A percentile compares a stretch with the other conserved stretches of the same genome.
Evolutionary conservation across 1,140 invertebrate species (phyloP).

Genomic region (Nephila pilipes): DNA sequence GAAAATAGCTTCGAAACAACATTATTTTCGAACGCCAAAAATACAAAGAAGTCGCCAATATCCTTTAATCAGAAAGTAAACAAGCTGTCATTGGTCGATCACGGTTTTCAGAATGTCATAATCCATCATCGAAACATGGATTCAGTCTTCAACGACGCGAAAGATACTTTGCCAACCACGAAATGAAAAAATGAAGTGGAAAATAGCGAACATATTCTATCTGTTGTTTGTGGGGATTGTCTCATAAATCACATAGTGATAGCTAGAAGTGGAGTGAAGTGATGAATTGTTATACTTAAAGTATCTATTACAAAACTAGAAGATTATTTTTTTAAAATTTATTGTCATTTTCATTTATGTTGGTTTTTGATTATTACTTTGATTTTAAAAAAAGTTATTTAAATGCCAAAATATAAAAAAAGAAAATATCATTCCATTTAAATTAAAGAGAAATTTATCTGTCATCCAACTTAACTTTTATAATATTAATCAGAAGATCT

Average conservation of each 20-base stretch:
- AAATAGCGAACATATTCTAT: neutral
- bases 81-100: slow-evolving; percentile 36
- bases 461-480: too few species aligned
- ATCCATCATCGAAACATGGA: slow-evolving; percentile 9
- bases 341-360: too few species aligned
- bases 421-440: too few species aligned
- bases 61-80: slow-evolving; percentile 42
- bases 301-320: too few species aligned
- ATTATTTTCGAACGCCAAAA: neutral
- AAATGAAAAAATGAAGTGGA: neutral
- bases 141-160: neutral
- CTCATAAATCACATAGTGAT: slow-evolving; percentile 37
- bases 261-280: too few species aligned
- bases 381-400: too few species aligned
- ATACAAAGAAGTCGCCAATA: neutral
- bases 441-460: too few species aligned
- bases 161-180: neutral
- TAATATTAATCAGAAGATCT: too few species aligned
- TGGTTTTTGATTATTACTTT: too few species aligned
- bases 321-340: too few species aligned
- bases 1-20: neutral
- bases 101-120: slow-evolving; percentile 28
- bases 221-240: neutral
- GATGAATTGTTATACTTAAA: too few species aligned
- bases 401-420: too few species aligned